These are phyloP conservation scores for Brenthis ino DNA, from an alignment of 2,888 invertebrate species.

Conservation along the genomic window DNA sequence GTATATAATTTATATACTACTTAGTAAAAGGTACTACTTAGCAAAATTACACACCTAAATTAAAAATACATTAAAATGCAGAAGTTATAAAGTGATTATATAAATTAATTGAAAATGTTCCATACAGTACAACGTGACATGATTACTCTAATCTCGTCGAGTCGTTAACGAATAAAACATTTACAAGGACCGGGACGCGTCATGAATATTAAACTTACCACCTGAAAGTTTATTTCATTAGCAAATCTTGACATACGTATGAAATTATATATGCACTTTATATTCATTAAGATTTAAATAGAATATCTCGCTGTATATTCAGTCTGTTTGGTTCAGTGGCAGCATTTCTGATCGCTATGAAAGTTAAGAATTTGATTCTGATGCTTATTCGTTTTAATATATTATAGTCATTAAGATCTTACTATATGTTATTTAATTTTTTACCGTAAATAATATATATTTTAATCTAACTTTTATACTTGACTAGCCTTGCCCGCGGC, in stretches of 20 bases:
- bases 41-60: neutral
- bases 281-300: neutral
- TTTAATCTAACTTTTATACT: too few relatives aligned
- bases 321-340: too few relatives aligned
- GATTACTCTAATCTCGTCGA: conserved; percentile 74
- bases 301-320: neutral
- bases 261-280: conserved; percentile 37
- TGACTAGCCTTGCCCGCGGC: too few relatives aligned
- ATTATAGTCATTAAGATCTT: too few relatives aligned
- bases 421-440: too few relatives aligned
- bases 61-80: conserved; percentile 9
- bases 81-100: conserved; percentile 66
- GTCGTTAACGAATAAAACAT: conserved; percentile 82
- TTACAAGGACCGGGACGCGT: conserved; percentile 68
- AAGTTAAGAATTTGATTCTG: too few relatives aligned
- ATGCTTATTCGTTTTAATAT: too few relatives aligned
- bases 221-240: conserved; percentile 79
- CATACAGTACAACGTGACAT: conserved; percentile 73
- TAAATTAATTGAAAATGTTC: conserved; percentile 70
- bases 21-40: too few relatives aligned
- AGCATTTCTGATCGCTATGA: too few relatives aligned
- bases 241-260: conserved; percentile 52
- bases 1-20: too few relatives aligned
- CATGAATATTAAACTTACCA: conserved; percentile 79
- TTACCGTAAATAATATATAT: too few relatives aligned